Percentiles rank a stretch among this genome's conserved stretches.
These are phyloP conservation scores for Leptinotarsa defecta DNA, from an alignment of 1,140 invertebrate genomes.

Conservation along the genomic window DNA sequence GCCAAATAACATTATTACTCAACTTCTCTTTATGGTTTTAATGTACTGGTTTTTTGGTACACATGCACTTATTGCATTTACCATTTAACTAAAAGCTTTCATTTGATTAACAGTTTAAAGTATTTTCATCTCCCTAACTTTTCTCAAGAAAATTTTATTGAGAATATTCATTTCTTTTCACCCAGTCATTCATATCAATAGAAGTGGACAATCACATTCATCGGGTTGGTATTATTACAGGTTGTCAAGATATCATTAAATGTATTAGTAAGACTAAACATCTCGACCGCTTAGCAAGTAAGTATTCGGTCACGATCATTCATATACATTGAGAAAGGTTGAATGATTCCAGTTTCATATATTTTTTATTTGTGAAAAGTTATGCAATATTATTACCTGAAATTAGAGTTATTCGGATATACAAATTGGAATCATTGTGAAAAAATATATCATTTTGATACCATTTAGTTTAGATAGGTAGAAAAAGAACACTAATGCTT, in stretches of 20 bases:
- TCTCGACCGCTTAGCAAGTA: not conserved
- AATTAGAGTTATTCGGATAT: too few species aligned
- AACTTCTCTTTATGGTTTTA: too few species aligned
- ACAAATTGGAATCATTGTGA: too few species aligned
- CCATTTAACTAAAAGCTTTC: not conserved
- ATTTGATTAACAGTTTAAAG: not conserved
- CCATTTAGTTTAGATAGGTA: too few species aligned
- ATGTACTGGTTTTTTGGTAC: too few species aligned
- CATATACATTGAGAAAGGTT: not conserved
- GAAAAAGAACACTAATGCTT: too few species aligned
- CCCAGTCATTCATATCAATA: not conserved
- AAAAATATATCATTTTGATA: too few species aligned
- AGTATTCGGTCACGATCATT: not conserved
- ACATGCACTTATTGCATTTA: not conserved
- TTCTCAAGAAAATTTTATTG: not conserved
- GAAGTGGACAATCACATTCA: conserved; percentile 21
- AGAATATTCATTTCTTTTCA: not conserved
- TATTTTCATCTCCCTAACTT: not conserved
- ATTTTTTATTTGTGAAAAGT: too few species aligned
- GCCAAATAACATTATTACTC: too few species aligned
- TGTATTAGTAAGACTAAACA: not conserved
- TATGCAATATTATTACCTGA: too few species aligned
- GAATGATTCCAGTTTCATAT: too few species aligned
- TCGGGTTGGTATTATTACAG: conserved; percentile 22
- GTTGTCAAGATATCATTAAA: conserved; percentile 23